A percentile compares a stretch with the other conserved stretches of the same genome.
Evolutionary conservation across 2,888 invertebrate species (phyloP).

Genomic region (Agonopterix subpropinquella): DNA sequence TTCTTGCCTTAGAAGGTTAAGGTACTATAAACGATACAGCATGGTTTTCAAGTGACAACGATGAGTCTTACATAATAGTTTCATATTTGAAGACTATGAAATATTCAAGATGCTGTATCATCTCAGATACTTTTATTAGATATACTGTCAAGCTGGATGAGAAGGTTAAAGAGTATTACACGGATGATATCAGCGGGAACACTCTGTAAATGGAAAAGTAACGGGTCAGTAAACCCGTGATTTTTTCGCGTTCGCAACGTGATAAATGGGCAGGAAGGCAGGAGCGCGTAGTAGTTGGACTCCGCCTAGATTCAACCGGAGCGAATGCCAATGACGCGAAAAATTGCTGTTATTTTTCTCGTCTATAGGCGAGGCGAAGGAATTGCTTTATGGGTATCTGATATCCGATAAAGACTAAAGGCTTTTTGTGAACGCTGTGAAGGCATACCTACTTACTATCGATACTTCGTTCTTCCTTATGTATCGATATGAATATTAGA

Average conservation of each 20-base stretch:
- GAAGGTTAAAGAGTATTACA: constrained; percentile 40
- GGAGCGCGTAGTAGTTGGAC: constrained; percentile 14
- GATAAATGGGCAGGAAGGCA: constrained; percentile 56
- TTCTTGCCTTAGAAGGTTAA: too few relatives aligned
- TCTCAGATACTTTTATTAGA: too few relatives aligned
- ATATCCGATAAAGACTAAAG: not conserved
- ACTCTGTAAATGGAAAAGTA: constrained; percentile 63
- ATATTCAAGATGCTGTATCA: too few relatives aligned
- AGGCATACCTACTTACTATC: too few relatives aligned
- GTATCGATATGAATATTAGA: too few relatives aligned
- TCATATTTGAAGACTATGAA: too few relatives aligned
- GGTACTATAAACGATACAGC: too few relatives aligned
- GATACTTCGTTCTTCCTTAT: too few relatives aligned
- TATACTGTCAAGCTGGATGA: not conserved
- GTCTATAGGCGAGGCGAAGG: constrained; percentile 17
- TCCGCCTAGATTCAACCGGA: constrained; percentile 34
- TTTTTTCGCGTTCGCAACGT: constrained; percentile 56
- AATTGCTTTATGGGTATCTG: constrained; percentile 18
- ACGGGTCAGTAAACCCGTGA: constrained; percentile 59
- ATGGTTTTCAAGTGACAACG: too few relatives aligned
- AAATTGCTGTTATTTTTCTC: constrained; percentile 56
- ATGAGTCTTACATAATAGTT: too few relatives aligned
- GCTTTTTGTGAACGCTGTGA: too few relatives aligned
- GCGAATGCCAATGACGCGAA: constrained; percentile 58
- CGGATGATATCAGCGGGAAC: constrained; percentile 55